Evolutionary conservation across 2,113 vertebrate genomes (phyloP).

Genomic region (Platycercus adscitus): DNA sequence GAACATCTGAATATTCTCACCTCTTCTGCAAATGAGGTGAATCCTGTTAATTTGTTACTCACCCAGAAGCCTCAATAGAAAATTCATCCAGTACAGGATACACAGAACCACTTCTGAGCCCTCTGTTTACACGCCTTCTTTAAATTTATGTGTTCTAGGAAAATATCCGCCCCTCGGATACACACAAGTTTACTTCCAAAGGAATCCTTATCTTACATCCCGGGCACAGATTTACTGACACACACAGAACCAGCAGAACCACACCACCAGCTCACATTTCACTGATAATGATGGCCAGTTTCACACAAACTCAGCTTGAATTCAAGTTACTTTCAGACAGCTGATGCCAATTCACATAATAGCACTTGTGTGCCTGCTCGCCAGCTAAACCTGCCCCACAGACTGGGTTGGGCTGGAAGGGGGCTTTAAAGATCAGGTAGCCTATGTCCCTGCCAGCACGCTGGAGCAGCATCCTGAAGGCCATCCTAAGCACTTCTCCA

Average conservation of each 20-base stretch:
- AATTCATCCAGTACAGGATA: neutral
- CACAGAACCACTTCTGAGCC: neutral
- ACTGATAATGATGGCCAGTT: neutral
- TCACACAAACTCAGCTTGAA: neutral
- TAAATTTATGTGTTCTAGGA: neutral
- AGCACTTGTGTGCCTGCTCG: neutral
- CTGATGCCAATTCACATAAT: neutral
- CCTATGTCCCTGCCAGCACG: neutral
- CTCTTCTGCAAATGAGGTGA: neutral
- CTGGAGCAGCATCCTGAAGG: neutral
- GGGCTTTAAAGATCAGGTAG: neutral
- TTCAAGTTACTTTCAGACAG: neutral
- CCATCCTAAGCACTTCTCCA: neutral
- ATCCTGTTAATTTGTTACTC: neutral
- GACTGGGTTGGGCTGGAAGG: neutral
- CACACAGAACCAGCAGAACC: neutral
- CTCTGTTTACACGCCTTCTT: neutral
- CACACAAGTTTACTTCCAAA: neutral
- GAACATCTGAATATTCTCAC: neutral
- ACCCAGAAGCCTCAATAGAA: neutral
- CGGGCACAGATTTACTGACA: neutral
- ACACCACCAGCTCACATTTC: neutral
- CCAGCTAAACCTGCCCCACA: neutral
- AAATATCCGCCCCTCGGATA: neutral
- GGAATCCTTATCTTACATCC: neutral